Conservation (phyloP, 2,113 vertebrate species). For the Hippocampus guttulatus region DNA sequence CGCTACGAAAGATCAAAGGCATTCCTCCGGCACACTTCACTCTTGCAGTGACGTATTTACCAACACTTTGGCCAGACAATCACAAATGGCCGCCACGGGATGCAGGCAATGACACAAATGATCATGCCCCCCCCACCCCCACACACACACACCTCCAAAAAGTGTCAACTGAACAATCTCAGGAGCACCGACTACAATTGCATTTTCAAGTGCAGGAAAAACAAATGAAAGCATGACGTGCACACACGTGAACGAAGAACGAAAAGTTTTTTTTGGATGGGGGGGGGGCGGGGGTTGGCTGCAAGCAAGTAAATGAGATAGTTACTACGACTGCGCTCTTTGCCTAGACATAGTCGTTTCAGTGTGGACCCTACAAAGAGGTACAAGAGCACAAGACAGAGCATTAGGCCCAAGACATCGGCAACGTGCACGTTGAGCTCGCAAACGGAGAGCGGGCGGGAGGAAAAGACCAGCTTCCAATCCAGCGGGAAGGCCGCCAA, state of each 20-base stretch:
- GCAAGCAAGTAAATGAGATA: slow-evolving; percentile 86
- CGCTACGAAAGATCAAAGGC: neutral
- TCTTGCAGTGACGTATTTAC: slow-evolving; percentile 18
- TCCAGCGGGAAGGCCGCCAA: slow-evolving; percentile 48
- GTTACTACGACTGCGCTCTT: slow-evolving; percentile 99
- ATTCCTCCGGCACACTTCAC: slow-evolving; percentile 5
- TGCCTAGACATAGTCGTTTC: slow-evolving; percentile 99
- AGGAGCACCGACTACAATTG: slow-evolving; percentile 32
- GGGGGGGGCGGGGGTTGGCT: slow-evolving; percentile 57
- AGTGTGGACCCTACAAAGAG: slow-evolving; percentile 94
- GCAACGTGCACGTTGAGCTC: slow-evolving; percentile 72
- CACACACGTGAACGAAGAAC: slow-evolving; percentile 70
- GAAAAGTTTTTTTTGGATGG: slow-evolving; percentile 43
- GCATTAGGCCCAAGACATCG: slow-evolving; percentile 83
- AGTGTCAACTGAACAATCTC: slow-evolving; percentile 32
- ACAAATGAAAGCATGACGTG: slow-evolving; percentile 39
- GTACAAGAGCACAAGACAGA: slow-evolving; percentile 96
- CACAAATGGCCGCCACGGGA: slow-evolving; percentile 44
- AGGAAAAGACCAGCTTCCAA: slow-evolving; percentile 55
- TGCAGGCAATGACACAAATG: slow-evolving; percentile 58
- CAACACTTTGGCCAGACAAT: slow-evolving; percentile 62
- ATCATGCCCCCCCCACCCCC: slow-evolving; percentile 49
- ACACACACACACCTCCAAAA: neutral
- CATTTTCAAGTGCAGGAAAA: slow-evolving; percentile 58
- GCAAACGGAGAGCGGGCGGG: slow-evolving; percentile 51